phyloP scores from a whole-genome alignment of 2,797 vertebrate genomes.

The Rhabdomys pumilio region DNA sequence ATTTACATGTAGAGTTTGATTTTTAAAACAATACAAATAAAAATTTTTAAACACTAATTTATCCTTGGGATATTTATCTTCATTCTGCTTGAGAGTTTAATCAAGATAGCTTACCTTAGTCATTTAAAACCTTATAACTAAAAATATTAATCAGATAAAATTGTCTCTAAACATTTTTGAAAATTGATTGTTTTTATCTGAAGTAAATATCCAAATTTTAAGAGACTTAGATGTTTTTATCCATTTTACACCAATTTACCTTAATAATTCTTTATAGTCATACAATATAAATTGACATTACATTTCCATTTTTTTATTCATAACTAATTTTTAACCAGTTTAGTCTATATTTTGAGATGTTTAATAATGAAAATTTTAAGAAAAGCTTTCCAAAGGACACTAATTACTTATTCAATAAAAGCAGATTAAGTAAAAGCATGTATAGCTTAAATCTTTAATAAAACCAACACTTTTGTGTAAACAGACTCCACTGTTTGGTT shows the following conservation, averaged over 20 bases:
- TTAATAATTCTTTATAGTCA: background rate
- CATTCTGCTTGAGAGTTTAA: constrained; percentile 24
- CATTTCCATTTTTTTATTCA: background rate
- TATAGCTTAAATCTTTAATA: constrained; percentile 9
- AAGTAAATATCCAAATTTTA: constrained; percentile 32
- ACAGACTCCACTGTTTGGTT: background rate
- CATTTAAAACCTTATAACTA: constrained; percentile 10
- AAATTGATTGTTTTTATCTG: constrained; percentile 45
- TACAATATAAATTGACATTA: background rate
- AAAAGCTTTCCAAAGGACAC: constrained; percentile 1
- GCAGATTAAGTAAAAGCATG: background rate
- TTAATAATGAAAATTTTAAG: constrained; percentile 37
- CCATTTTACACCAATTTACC: background rate
- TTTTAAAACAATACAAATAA: constrained; percentile 1
- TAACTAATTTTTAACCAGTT: constrained; percentile 34
- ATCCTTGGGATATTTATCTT: background rate
- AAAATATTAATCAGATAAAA: constrained; percentile 15
- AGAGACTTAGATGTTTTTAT: constrained; percentile 17
- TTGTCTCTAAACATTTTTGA: constrained; percentile 26
- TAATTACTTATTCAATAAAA: constrained; percentile 36
- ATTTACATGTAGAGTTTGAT: constrained; percentile 31
- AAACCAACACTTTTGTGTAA: constrained; percentile 42
- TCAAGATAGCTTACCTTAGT: background rate
- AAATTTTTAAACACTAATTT: background rate
- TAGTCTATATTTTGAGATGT: constrained; percentile 37